Evolutionary conservation across 2,113 vertebrate genomes (phyloP).

Genomic region (Notechis scutatus): DNA sequence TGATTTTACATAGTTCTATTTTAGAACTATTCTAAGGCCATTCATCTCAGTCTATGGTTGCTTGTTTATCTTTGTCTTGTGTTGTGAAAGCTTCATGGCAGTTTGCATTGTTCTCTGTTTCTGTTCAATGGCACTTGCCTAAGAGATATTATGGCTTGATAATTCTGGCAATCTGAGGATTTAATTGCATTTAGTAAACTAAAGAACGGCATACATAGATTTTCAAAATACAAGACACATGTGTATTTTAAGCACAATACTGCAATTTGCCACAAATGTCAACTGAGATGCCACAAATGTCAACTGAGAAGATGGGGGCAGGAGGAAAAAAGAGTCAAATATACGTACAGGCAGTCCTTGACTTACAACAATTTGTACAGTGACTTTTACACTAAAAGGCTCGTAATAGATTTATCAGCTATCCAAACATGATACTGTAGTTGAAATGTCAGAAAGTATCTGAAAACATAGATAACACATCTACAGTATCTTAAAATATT

Average conservation of each 20-base stretch:
- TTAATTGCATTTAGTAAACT: not conserved
- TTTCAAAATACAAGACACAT: not conserved
- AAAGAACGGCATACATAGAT: not conserved
- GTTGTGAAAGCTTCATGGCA: not conserved
- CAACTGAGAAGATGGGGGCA: not conserved
- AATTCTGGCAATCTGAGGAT: not conserved
- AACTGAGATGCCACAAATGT: not conserved
- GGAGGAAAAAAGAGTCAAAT: constrained; percentile 35
- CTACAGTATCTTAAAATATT: not conserved
- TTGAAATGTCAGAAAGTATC: constrained; percentile 17
- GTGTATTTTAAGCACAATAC: not conserved
- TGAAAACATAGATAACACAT: not conserved
- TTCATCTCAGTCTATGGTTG: not conserved
- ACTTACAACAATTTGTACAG: not conserved
- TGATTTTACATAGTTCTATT: not conserved
- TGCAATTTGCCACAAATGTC: not conserved
- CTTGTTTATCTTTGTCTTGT: not conserved
- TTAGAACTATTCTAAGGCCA: not conserved
- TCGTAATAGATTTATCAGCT: not conserved
- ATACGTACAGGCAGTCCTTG: not conserved
- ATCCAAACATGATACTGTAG: constrained; percentile 24
- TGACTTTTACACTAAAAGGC: constrained; percentile 24
- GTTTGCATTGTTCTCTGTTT: not conserved
- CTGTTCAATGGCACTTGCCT: not conserved
- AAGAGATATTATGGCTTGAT: not conserved